A percentile compares a stretch with the other conserved stretches of the same genome.
These are phyloP conservation scores for Archegozetes longisetosus DNA, from an alignment of 1,140 invertebrate species.

Conservation along the genomic window DNA sequence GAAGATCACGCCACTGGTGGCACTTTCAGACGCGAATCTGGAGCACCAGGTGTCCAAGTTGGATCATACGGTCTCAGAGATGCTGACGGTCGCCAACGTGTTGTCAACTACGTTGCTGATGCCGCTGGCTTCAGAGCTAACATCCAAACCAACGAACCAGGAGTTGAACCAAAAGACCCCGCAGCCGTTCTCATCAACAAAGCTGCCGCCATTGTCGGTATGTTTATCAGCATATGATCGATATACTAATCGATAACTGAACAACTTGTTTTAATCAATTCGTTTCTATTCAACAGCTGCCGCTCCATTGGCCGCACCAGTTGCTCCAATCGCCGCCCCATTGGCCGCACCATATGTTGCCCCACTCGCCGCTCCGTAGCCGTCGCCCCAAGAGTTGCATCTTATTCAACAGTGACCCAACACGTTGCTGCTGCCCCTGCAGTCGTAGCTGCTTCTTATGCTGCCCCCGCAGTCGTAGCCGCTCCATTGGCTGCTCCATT, in stretches of 20 bases:
- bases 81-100: slow-evolving; percentile 22
- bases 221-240: background rate
- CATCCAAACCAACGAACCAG: slow-evolving; percentile 23
- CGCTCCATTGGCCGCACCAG: slow-evolving; percentile 4
- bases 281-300: background rate
- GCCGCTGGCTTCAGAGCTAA: slow-evolving; percentile 19
- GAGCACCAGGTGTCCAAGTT: slow-evolving; percentile 20
- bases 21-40: slow-evolving; percentile 23
- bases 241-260: background rate
- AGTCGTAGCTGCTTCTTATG: no score
- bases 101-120: slow-evolving; percentile 25
- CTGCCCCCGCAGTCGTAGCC: background rate
- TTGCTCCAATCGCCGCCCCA: slow-evolving; percentile 15
- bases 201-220: slow-evolving; percentile 15
- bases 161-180: slow-evolving; percentile 23
- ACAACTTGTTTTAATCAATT: background rate
- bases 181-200: slow-evolving; percentile 22
- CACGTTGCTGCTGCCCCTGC: background rate
- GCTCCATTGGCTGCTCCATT: slow-evolving; percentile 11
- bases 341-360: slow-evolving; percentile 10
- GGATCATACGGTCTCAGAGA: slow-evolving; percentile 24
- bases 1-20: slow-evolving; percentile 23
- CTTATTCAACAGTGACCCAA: background rate
- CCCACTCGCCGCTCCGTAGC: slow-evolving; percentile 4
- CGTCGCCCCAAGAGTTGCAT: slow-evolving; percentile 10